Evolutionary conservation across 2,113 vertebrate species (phyloP).

Genomic region (Neodontobutis hainanensis): DNA sequence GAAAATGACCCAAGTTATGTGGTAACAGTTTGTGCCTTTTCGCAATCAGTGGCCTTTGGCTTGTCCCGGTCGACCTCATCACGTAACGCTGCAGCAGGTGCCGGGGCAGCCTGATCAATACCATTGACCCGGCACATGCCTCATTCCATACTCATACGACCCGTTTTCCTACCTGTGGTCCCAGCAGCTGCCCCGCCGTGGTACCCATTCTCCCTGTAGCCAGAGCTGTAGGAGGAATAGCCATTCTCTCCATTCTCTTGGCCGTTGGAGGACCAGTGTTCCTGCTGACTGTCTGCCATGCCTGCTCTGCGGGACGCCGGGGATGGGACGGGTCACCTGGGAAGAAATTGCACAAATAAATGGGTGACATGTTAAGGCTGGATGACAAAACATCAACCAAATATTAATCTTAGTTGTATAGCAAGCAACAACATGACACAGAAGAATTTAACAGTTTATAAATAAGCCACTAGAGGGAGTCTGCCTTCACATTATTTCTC

Average conservation of each 20-base stretch:
- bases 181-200: conserved; percentile 55
- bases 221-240: conserved; percentile 65
- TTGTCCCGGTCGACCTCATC: conserved; percentile 17
- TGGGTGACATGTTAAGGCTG: neutral
- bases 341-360: neutral
- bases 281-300: conserved; percentile 76
- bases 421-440: no score
- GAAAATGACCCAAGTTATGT: no score
- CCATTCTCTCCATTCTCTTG: conserved; percentile 72
- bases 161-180: conserved; percentile 50
- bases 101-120: conserved; percentile 14
- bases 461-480: conserved; percentile 53
- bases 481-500: neutral
- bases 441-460: neutral
- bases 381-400: neutral
- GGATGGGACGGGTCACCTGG: conserved; percentile 47
- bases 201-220: conserved; percentile 71
- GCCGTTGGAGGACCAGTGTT: conserved; percentile 71
- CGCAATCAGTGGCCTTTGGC: neutral
- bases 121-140: neutral
- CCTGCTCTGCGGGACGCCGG: conserved; percentile 55
- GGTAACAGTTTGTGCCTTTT: no score
- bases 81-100: conserved; percentile 8
- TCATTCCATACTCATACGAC: conserved; percentile 20
- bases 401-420: no score